These are phyloP conservation scores for Plectrocnemia conspersa DNA, from an alignment of 1,140 invertebrate species.

Conservation along the genomic window DNA sequence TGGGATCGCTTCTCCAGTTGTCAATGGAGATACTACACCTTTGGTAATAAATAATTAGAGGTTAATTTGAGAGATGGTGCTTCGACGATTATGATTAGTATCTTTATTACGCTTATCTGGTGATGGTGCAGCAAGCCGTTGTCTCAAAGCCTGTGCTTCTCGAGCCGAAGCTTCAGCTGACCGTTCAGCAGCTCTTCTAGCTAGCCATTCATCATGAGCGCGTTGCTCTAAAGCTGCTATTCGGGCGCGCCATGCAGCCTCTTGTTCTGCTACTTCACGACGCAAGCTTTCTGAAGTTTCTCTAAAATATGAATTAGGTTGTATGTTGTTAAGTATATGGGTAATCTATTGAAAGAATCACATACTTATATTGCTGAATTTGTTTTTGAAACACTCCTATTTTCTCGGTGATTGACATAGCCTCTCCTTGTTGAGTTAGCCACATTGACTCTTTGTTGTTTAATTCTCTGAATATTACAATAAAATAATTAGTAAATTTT, in stretches of 20 bases:
- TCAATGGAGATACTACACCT: slow-evolving; percentile 45
- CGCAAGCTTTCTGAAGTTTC: slow-evolving; percentile 62
- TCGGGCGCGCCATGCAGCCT: slow-evolving; percentile 69
- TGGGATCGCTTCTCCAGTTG: slow-evolving; percentile 33
- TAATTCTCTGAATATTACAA: slow-evolving; percentile 59
- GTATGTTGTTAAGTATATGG: background rate
- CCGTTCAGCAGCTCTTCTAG: slow-evolving; percentile 67
- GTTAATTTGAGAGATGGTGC: background rate
- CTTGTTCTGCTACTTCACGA: slow-evolving; percentile 73
- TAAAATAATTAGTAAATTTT: background rate
- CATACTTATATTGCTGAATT: slow-evolving; percentile 74
- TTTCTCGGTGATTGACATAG: slow-evolving; percentile 70
- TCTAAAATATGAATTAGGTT: slow-evolving; percentile 31
- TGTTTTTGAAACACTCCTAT: slow-evolving; percentile 72
- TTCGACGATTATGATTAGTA: background rate
- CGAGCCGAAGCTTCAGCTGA: slow-evolving; percentile 70
- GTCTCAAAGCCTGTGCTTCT: slow-evolving; percentile 67
- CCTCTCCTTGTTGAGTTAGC: slow-evolving; percentile 79
- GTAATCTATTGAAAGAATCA: no score
- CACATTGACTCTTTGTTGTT: slow-evolving; percentile 76
- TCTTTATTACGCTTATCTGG: slow-evolving; percentile 40
- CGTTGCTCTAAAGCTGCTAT: slow-evolving; percentile 70
- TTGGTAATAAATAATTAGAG: slow-evolving; percentile 8
- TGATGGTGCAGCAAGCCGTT: slow-evolving; percentile 57
- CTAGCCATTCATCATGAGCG: slow-evolving; percentile 73